Evolutionary conservation across 92 coral and sea anemone species (phyloP).

Genomic region (Porites cylindrica): DNA sequence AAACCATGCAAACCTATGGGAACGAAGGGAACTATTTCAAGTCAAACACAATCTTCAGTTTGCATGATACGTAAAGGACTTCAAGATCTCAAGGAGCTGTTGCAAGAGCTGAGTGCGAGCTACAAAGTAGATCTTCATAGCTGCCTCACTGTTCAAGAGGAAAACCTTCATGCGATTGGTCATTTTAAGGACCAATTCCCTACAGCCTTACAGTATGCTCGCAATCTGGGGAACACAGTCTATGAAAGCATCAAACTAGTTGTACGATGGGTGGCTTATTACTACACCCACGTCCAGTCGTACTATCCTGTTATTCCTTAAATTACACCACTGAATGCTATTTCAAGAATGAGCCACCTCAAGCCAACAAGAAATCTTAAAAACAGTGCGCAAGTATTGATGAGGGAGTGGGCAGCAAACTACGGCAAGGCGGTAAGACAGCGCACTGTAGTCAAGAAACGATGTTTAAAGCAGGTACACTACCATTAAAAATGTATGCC

Average conservation of each 20-base stretch:
- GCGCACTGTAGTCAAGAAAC: conserved; percentile 17
- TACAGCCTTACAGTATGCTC: conserved; percentile 14
- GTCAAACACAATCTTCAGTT: conserved; percentile 26
- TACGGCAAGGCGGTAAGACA: conserved; percentile 59
- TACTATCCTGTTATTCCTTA: conserved; percentile 29
- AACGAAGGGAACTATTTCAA: conserved; percentile 12
- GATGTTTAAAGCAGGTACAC: conserved; percentile 57
- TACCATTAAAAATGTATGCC: conserved; percentile 58
- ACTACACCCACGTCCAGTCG: conserved; percentile 28
- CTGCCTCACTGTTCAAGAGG: conserved; percentile 15
- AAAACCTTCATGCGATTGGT: conserved; percentile 14
- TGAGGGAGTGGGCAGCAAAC: conserved; percentile 60
- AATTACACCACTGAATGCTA: conserved; percentile 31
- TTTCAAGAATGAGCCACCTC: conserved; percentile 45
- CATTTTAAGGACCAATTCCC: conserved; percentile 25
- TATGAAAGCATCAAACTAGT: conserved; percentile 29
- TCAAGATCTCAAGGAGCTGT: conserved; percentile 47
- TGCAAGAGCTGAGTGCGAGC: conserved; percentile 11
- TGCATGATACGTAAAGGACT: conserved; percentile 30
- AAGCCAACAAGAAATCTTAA: conserved; percentile 44
- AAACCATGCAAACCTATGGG: conserved; percentile 17
- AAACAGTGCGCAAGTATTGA: conserved; percentile 39
- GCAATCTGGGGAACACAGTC: conserved; percentile 29
- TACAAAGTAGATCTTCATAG: conserved; percentile 11
- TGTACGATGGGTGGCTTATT: conserved; percentile 29